Evolutionary conservation across 2,113 vertebrate species (phyloP).

Genomic region (Carassius gibelio): DNA sequence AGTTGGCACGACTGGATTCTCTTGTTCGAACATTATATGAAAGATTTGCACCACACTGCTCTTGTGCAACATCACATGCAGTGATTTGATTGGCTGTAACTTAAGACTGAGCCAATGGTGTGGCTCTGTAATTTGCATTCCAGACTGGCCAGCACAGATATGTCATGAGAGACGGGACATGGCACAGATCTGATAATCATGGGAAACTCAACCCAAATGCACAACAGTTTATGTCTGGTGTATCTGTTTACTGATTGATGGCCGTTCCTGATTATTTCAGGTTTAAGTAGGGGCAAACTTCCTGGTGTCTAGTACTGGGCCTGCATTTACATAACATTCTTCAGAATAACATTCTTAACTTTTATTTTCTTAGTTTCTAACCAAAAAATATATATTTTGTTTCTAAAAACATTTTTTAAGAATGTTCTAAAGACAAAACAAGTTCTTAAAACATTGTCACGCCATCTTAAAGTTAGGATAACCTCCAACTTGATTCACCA

Average conservation of each 20-base stretch:
- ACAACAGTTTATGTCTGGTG: too few species aligned
- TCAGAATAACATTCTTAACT: not conserved
- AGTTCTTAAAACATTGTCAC: not conserved
- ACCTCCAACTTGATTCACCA: not conserved
- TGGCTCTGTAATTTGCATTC: conserved; percentile 31
- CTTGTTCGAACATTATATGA: not conserved
- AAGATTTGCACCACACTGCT: conserved; percentile 3
- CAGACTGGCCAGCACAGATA: not conserved
- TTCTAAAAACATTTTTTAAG: not conserved
- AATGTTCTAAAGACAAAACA: not conserved
- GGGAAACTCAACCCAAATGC: conserved; percentile 22
- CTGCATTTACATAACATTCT: not conserved
- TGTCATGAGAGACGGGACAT: conserved; percentile 8
- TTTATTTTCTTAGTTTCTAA: not conserved
- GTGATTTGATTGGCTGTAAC: conserved; percentile 20
- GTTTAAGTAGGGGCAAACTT: too few species aligned
- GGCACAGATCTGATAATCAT: conserved; percentile 8
- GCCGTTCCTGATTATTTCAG: too few species aligned
- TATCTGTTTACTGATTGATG: too few species aligned
- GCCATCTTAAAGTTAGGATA: not conserved
- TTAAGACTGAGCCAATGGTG: conserved; percentile 14
- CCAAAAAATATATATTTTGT: not conserved
- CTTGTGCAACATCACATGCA: not conserved
- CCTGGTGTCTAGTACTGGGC: too few species aligned
- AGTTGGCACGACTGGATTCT: not conserved